These are phyloP conservation scores for Phyllostomus hastatus DNA, from an alignment of 2,113 vertebrate genomes.

Conservation along the genomic window DNA sequence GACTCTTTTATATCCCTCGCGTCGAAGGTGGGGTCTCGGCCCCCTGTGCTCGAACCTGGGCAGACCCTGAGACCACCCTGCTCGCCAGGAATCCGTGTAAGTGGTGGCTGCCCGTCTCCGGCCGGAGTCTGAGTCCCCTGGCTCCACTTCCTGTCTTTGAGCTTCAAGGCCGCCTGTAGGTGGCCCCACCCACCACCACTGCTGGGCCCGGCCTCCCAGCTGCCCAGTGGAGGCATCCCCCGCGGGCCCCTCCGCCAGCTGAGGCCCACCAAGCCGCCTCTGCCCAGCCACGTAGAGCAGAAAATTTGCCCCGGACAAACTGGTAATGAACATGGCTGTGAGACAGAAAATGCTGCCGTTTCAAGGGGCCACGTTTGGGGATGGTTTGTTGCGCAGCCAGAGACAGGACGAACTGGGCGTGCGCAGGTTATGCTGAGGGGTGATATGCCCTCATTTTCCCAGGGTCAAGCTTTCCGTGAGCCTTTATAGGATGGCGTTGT, in stretches of 20 bases:
- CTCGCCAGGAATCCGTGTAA: accelerated
- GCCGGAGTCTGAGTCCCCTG: accelerated
- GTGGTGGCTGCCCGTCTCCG: no score
- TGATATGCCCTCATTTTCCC: accelerated
- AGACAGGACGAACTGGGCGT: background rate
- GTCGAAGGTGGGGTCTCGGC: background rate
- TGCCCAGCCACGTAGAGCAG: background rate
- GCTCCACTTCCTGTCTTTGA: background rate
- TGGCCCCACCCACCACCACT: background rate
- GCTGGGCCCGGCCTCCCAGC: background rate
- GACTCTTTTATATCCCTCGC: background rate
- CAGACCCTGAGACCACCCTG: background rate
- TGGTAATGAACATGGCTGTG: background rate
- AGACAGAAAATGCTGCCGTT: background rate
- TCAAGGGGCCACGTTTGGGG: background rate
- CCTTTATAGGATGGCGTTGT: no score
- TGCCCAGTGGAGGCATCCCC: background rate
- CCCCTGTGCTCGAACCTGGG: accelerated
- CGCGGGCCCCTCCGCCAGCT: background rate
- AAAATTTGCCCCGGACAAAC: background rate
- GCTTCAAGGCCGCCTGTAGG: accelerated
- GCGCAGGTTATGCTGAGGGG: no score
- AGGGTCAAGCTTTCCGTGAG: background rate
- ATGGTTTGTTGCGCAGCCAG: background rate
- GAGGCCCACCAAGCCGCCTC: background rate